Evolutionary conservation across 1,140 invertebrate genomes (phyloP).

Genomic region (Diachasma alloeum): DNA sequence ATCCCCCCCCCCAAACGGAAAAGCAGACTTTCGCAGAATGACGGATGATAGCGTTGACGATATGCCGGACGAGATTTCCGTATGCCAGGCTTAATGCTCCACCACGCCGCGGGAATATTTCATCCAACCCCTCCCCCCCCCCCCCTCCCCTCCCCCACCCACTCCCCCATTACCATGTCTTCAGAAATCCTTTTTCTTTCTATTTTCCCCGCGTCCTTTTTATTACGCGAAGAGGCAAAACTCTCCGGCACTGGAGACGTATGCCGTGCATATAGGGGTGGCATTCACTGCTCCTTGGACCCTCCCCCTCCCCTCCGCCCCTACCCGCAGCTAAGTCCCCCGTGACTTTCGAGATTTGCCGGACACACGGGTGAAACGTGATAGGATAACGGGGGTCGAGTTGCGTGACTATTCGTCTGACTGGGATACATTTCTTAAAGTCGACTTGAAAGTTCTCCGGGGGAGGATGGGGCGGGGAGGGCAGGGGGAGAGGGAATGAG

Average conservation of each 20-base stretch:
- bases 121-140: background rate
- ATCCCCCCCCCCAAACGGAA: background rate
- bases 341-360: conserved; percentile 36
- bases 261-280: background rate
- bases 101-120: conserved; percentile 23
- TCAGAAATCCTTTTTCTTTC: background rate
- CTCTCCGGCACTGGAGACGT: background rate
- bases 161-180: background rate
- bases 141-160: background rate
- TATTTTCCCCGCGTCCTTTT: background rate
- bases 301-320: no score
- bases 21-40: conserved; percentile 29
- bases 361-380: conserved; percentile 40
- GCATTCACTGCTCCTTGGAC: background rate
- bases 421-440: background rate
- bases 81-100: conserved; percentile 15
- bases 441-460: background rate
- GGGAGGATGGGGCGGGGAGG: no score
- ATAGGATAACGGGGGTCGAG: conserved; percentile 27
- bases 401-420: background rate
- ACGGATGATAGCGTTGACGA: conserved; percentile 38
- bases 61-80: conserved; percentile 36
- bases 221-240: background rate
- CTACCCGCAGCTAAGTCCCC: background rate
- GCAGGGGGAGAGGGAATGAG: background rate